phyloP scores from a whole-genome alignment of 1,140 invertebrate species.

The Drosophila kanapiae region DNA sequence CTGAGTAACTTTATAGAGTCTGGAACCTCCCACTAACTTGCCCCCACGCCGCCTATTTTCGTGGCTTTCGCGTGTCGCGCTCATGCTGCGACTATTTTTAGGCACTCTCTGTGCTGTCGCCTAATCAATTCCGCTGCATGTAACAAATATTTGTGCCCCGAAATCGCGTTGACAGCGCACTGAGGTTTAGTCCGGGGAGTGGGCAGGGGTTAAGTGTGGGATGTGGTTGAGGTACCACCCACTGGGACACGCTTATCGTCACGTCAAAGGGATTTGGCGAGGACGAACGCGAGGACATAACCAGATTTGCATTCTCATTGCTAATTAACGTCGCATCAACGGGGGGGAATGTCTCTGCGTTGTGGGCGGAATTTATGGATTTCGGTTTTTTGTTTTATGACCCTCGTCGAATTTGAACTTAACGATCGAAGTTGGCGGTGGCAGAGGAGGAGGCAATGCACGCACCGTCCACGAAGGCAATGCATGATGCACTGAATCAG shows the following conservation, averaged over 20 bases:
- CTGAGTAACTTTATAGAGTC: neutral
- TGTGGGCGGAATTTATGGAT: slow-evolving; percentile 43
- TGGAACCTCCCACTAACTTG: neutral
- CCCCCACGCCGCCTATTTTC: neutral
- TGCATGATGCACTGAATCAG: slow-evolving; percentile 66
- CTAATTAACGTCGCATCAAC: slow-evolving; percentile 21
- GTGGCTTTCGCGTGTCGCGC: slow-evolving; percentile 34
- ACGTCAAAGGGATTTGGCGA: slow-evolving; percentile 54
- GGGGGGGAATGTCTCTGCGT: neutral
- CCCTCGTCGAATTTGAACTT: slow-evolving; percentile 34
- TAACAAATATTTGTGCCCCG: slow-evolving; percentile 55
- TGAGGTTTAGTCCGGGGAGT: neutral
- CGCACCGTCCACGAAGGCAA: slow-evolving; percentile 59
- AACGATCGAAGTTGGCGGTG: slow-evolving; percentile 17
- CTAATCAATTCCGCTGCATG: slow-evolving; percentile 58
- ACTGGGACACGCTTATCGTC: slow-evolving; percentile 47
- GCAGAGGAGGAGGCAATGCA: slow-evolving; percentile 40
- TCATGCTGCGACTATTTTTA: slow-evolving; percentile 55
- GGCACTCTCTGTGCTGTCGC: slow-evolving; percentile 13
- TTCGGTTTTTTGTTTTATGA: slow-evolving; percentile 41
- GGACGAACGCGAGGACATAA: slow-evolving; percentile 26
- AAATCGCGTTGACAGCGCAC: slow-evolving; percentile 31
- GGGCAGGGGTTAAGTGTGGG: slow-evolving; percentile 3
- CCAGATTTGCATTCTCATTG: slow-evolving; percentile 42
- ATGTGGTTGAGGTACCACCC: slow-evolving; percentile 4